Base-by-base conservation (phyloP, 2,113 vertebrate genomes). In the Shinisaurus crocodilurus region DNA sequence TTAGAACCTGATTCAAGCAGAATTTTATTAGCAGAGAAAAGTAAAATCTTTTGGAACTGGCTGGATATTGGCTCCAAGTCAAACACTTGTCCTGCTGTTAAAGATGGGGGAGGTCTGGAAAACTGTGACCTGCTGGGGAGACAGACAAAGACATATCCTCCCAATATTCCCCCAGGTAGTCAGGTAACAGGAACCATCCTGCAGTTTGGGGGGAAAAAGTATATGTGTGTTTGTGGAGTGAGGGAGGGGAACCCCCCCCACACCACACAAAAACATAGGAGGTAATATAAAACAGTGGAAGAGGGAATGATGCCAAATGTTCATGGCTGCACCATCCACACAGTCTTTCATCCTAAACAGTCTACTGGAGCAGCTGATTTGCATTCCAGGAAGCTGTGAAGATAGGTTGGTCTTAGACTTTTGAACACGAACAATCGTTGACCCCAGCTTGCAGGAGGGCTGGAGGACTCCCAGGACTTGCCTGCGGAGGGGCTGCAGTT, bases 141-240 rank as follows among this genome's bases (percentile, higher is more conserved):
- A 40, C 4, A 88, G 90, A 85, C 0, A 40, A 3, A 88, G 90
- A 85, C 0, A 2, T 50, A 83, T 88, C 60, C 74, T 0, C 0
- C 88, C 90, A 90, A 90, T 88, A 85, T 85, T 86, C 87, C 91
- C 90, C 43, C 86, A 94, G 92, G 92, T 94, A 90, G 50, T 32
- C 0, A 0, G 69, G 92, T 90, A 94, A 95, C 70, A 82, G 0
- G 82, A 94, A 85, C 87, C 83, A 93, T 89, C 91, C 89, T 80
- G 40, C 1, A 87, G 72, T 92, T 57, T 54, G 54, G 7, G 7
- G 37, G 88, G 20, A 81, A 85, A 91, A 91, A 16, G 27, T 40
- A 23, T 45, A 1, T 43, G 29, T 40, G 34, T 65, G 63, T 45
- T 6, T 27, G 15, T 67, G 40, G 3, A 20, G 25, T 15, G n/a